Evolutionary conservation across 2,888 invertebrate genomes (phyloP), one percentile per base, ranked within the genome.

Genomic region (Andrena bucephala): DNA sequence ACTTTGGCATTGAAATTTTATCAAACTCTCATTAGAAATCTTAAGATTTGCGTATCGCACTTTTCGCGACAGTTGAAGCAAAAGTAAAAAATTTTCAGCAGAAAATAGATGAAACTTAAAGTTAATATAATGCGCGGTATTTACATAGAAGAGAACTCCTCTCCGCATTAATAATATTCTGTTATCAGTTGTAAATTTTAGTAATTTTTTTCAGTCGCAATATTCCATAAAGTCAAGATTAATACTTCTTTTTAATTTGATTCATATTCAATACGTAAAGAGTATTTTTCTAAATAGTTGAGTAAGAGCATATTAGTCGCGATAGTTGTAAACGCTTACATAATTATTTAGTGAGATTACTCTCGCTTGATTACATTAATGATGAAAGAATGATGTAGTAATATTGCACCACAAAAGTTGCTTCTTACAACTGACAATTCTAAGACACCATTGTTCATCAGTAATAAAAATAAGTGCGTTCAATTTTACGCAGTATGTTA

Each of bases 1-100:
- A 92, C 91, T 93, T 92, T 92, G 92, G 91, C 91, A 91, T 91
- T 89, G 89, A 91, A 92, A 89, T 89, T 88, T 89, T 89, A 89
- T 90, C 90, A 85, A 87, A 90, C 86, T 81, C 67, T 73, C 54
- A 77, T 90, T 87, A 88, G 89, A 89, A 90, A 90, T 90, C 82
- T 89, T 85, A 83, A 80, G 85, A 84, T 87, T 88, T 83, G 83
- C 86, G 85, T 81, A 70, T 77, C 63, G 79, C 83, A 72, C 83
- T 84, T 69, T 87, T 78, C 69, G 85, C 70, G 79, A 81, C 86
- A 87, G 84, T 92, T 80, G 81, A 92, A 92, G 90, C 91, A 85
- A 87, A 89, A 79, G 90, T 88, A 84, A 89, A 85, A 89, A 90
- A 83, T 88, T 73, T 83, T 83, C 91, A 86, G 90, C 89, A 91